These are phyloP conservation scores for Drosophila sp. DNA, from an alignment of 1,140 invertebrate genomes.

Conservation along the genomic window DNA sequence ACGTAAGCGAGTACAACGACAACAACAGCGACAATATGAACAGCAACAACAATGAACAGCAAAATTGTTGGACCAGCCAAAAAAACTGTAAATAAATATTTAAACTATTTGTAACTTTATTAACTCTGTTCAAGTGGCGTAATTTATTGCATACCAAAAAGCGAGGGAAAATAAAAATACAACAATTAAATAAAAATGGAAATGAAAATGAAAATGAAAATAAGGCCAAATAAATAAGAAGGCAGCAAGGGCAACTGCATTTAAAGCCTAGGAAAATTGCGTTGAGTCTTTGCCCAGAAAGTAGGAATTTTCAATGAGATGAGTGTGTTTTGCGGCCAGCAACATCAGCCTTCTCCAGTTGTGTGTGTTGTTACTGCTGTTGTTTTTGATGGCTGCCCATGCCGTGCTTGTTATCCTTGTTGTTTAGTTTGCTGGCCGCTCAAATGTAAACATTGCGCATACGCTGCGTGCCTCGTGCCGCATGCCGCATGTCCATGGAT, in stretches of 20 bases:
- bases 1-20: slow-evolving; percentile 53
- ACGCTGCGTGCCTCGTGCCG: slow-evolving; percentile 30
- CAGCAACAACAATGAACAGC: slow-evolving; percentile 57
- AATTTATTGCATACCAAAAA: slow-evolving; percentile 74
- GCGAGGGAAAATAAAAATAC: slow-evolving; percentile 4
- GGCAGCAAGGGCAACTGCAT: slow-evolving; percentile 42
- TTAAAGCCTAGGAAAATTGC: slow-evolving; percentile 56
- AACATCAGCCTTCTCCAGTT: slow-evolving; percentile 16
- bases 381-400: slow-evolving; percentile 26
- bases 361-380: slow-evolving; percentile 21
- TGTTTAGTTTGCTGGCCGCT: slow-evolving; percentile 43
- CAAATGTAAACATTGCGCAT: slow-evolving; percentile 45
- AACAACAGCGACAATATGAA: slow-evolving; percentile 8
- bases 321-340: slow-evolving; percentile 43
- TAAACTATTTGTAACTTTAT: slow-evolving; percentile 83
- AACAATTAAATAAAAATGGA: neutral
- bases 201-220: neutral
- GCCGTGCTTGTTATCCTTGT: slow-evolving; percentile 42
- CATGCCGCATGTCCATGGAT: slow-evolving; percentile 15
- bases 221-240: slow-evolving; percentile 28
- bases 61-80: slow-evolving; percentile 73
- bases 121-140: slow-evolving; percentile 80
- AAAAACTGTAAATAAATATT: slow-evolving; percentile 82
- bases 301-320: slow-evolving; percentile 15
- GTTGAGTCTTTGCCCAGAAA: slow-evolving; percentile 37